Evolutionary conservation across 2,888 invertebrate species (phyloP).

Genomic region (Salticus scenicus): DNA sequence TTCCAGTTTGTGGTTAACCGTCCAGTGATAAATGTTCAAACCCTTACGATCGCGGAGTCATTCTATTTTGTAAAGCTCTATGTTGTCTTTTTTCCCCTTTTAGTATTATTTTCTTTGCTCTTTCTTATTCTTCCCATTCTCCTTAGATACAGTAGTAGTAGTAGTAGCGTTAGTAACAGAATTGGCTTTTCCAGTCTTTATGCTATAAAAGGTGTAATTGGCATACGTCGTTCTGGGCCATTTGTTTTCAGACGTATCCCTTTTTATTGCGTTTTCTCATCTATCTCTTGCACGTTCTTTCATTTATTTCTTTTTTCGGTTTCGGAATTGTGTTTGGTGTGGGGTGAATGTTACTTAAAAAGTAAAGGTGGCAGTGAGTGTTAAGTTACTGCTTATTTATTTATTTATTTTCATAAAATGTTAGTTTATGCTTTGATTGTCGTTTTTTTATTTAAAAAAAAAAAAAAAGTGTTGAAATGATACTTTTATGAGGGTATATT

Average conservation of each 20-base stretch:
- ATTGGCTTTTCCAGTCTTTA: conserved; percentile 36
- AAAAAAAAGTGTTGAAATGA: no score
- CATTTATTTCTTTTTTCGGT: conserved; percentile 4
- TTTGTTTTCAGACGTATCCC: conserved; percentile 62
- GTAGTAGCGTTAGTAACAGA: no score
- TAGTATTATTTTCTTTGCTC: conserved; percentile 18
- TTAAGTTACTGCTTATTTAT: no score
- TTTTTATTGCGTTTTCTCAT: conserved; percentile 63
- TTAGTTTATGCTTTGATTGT: no score
- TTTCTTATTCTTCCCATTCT: conserved; percentile 6
- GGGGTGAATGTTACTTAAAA: not conserved
- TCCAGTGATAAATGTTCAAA: conserved; percentile 66
- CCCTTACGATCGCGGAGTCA: conserved; percentile 53
- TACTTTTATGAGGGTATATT: no score
- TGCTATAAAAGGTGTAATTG: conserved; percentile 70
- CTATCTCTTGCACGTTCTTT: conserved; percentile 21
- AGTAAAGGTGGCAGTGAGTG: not conserved
- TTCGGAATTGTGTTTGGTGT: not conserved
- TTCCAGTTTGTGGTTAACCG: conserved; percentile 69
- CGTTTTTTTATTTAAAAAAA: no score
- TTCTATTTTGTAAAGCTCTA: conserved; percentile 38
- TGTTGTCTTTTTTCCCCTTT: conserved; percentile 26
- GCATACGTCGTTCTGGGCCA: conserved; percentile 65
- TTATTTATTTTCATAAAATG: not conserved
- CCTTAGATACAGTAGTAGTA: not conserved